A percentile compares a stretch with the other conserved stretches of the same genome.
Evolutionary conservation across 2,113 vertebrate genomes (phyloP).

Genomic region (Silurus asotus): DNA sequence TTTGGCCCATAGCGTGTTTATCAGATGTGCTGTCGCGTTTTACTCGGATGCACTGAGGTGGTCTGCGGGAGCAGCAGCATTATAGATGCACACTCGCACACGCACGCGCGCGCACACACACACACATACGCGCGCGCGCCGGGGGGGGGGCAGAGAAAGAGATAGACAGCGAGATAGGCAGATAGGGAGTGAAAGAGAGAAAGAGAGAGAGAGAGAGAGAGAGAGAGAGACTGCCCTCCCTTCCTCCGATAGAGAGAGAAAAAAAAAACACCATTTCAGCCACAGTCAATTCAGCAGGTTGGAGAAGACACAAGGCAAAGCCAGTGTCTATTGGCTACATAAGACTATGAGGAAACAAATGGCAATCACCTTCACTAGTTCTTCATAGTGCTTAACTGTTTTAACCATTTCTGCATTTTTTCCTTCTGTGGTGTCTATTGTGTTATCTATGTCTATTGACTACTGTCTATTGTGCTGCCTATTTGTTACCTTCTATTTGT

Average conservation of each 20-base stretch:
- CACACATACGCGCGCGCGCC: neutral
- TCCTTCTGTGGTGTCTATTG: too few species aligned
- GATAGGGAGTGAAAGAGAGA: neutral
- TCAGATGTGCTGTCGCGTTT: conserved; percentile 22
- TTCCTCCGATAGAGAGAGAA: neutral
- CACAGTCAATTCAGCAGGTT: conserved; percentile 12
- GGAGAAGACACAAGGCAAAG: neutral
- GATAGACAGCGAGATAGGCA: too few species aligned
- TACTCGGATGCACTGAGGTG: conserved; percentile 18
- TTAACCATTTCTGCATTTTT: too few species aligned
- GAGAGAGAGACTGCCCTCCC: neutral
- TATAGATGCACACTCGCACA: neutral
- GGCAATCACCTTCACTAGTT: neutral
- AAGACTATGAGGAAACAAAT: neutral
- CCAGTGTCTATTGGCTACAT: too few species aligned
- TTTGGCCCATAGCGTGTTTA: conserved; percentile 21
- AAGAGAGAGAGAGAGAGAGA: neutral
- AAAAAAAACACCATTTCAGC: conserved; percentile 22
- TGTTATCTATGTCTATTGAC: too few species aligned
- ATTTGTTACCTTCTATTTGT: too few species aligned
- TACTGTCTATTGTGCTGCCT: too few species aligned
- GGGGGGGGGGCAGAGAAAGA: too few species aligned
- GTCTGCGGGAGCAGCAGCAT: conserved; percentile 21
- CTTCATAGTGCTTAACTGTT: neutral
- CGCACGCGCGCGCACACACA: neutral